phyloP scores from a whole-genome alignment of 1,140 invertebrate species.

The Aphaenogaster floridana region DNA sequence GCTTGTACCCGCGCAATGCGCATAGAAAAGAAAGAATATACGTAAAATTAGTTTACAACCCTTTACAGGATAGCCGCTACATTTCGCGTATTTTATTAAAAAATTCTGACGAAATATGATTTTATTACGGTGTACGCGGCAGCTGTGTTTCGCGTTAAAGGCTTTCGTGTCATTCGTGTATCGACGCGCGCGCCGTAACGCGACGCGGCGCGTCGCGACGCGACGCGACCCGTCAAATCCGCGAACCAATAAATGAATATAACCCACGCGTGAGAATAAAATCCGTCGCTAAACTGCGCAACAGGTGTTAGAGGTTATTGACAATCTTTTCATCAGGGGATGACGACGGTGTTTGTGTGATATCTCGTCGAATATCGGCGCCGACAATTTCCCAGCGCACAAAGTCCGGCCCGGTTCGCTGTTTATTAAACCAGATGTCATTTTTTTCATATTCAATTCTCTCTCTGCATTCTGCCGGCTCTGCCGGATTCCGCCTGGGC shows the following conservation, averaged over 20 bases:
- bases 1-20: not conserved
- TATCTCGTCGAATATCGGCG: conserved; percentile 74
- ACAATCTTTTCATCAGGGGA: conserved; percentile 78
- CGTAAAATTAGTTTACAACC: conserved; percentile 47
- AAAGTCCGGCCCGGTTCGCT: conserved; percentile 40
- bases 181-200: conserved; percentile 64
- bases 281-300: conserved; percentile 84
- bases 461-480: conserved; percentile 3
- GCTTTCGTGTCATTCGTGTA: conserved; percentile 65
- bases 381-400: conserved; percentile 49
- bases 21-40: not conserved
- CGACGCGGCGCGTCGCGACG: conserved; percentile 46
- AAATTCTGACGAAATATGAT: conserved; percentile 70
- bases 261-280: conserved; percentile 82
- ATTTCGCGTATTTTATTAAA: conserved; percentile 72
- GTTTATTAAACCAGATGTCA: conserved; percentile 62
- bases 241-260: conserved; percentile 78
- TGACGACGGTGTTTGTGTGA: conserved; percentile 77
- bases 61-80: conserved; percentile 30
- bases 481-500: conserved; percentile 8
- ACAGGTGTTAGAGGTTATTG: conserved; percentile 82
- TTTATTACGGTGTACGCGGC: conserved; percentile 66
- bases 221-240: conserved; percentile 74
- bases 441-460: conserved; percentile 61
- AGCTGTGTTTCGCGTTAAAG: conserved; percentile 65